Percentiles rank a stretch among this genome's conserved stretches.
These are phyloP conservation scores for Oscheius sp. DNA, from an alignment of 1,140 invertebrate species.

Conservation along the genomic window DNA sequence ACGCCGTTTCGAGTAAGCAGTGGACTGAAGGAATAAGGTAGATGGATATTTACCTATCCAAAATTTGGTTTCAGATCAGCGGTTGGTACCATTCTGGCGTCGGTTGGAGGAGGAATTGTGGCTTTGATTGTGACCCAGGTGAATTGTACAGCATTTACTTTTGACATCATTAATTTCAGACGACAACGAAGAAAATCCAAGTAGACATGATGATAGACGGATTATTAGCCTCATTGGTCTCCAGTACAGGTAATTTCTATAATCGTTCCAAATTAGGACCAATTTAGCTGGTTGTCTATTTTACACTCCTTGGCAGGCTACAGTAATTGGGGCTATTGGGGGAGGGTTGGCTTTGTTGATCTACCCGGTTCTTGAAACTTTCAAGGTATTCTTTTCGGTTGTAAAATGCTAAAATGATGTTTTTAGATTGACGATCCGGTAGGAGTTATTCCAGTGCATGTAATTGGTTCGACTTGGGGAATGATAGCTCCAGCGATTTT, in stretches of 20 bases:
- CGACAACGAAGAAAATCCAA: constrained; percentile 50
- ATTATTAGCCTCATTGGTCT: constrained; percentile 59
- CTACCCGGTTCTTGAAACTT: constrained; percentile 43
- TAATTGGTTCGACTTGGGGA: constrained; percentile 60
- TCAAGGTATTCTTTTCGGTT: not conserved
- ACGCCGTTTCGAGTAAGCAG: constrained; percentile 71
- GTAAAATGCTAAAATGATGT: not conserved
- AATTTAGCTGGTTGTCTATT: constrained; percentile 61
- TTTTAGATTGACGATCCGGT: constrained; percentile 62
- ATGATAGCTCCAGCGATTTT: constrained; percentile 62
- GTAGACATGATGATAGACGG: constrained; percentile 60
- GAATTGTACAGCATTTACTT: not conserved
- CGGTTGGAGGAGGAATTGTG: constrained; percentile 76
- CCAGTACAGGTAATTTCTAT: too few relatives aligned
- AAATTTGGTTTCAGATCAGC: constrained; percentile 67
- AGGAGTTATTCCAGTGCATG: constrained; percentile 63
- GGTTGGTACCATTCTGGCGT: constrained; percentile 81
- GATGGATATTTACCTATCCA: not conserved
- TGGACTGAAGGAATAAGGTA: constrained; percentile 80
- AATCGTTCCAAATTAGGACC: too few relatives aligned
- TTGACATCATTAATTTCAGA: not conserved
- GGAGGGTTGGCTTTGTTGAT: constrained; percentile 49
- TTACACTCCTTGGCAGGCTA: constrained; percentile 52
- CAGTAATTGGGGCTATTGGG: constrained; percentile 61
- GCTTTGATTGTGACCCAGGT: not conserved